These are phyloP conservation scores for Cephus pygmeus DNA, from an alignment of 2,888 invertebrate species.

Conservation along the genomic window DNA sequence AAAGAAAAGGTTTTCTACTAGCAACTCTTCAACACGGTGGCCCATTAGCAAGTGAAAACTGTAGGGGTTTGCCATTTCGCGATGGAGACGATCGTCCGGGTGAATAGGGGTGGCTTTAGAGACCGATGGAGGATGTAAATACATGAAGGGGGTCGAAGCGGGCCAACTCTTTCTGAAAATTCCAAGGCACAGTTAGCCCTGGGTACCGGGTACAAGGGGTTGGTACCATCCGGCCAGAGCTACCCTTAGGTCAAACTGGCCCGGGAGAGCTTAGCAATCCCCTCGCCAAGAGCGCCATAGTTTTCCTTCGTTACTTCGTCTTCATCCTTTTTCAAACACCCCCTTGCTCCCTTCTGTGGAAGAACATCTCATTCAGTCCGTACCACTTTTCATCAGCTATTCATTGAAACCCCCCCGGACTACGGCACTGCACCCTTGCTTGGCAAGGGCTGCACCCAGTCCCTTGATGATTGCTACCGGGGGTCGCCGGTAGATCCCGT, in stretches of 20 bases:
- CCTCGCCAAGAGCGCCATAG: neutral
- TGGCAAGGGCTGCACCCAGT: neutral
- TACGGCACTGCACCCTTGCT: neutral
- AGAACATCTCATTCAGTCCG: neutral
- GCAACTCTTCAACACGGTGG: conserved; percentile 12
- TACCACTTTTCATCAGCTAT: neutral
- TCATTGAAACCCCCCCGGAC: neutral
- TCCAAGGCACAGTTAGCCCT: neutral
- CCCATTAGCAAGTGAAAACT: conserved; percentile 27
- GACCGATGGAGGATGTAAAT: neutral
- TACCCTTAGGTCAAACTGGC: neutral
- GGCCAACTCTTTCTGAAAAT: neutral
- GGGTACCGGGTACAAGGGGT: neutral
- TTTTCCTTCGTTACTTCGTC: neutral
- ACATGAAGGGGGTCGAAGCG: neutral
- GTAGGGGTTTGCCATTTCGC: neutral
- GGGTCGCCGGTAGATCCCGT: neutral
- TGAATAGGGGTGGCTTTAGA: neutral
- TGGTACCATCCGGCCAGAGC: neutral
- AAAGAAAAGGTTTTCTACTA: conserved; percentile 2
- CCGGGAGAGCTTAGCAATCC: neutral
- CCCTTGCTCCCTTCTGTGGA: neutral
- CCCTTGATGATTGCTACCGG: neutral
- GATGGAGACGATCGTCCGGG: neutral
- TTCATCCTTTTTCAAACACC: neutral